These are phyloP conservation scores for Hippocampus abdominalis DNA, from an alignment of 2,113 vertebrate species.

Conservation along the genomic window DNA sequence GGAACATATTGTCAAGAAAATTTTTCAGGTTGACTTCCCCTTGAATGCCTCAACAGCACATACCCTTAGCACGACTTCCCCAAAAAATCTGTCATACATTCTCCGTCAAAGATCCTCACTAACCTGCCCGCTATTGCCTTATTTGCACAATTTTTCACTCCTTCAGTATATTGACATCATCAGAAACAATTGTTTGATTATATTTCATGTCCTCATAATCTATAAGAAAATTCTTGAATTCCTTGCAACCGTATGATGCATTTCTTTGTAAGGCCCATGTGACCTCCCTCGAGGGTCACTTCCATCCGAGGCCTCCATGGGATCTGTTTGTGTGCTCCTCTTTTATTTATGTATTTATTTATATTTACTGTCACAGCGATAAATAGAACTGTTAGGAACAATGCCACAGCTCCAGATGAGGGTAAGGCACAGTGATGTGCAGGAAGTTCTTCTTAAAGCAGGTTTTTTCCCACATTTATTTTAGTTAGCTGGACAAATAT, in stretches of 20 bases:
- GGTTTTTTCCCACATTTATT: neutral
- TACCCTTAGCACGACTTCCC: no score
- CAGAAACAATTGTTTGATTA: neutral
- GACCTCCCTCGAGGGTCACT: neutral
- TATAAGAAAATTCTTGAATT: neutral
- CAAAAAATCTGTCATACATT: no score
- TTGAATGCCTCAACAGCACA: no score
- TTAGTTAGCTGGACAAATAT: neutral
- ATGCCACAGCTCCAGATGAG: conserved; percentile 17
- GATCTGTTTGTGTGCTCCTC: conserved; percentile 8
- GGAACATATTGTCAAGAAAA: no score
- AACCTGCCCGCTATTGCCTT: neutral
- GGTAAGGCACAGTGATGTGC: neutral
- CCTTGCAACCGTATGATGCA: neutral
- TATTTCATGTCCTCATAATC: neutral
- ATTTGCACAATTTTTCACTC: neutral
- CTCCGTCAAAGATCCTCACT: neutral
- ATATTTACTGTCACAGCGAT: conserved; percentile 7
- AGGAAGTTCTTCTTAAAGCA: neutral
- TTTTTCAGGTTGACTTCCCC: no score
- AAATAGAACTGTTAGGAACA: conserved; percentile 27
- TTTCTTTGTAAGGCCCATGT: neutral
- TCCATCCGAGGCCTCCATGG: conserved; percentile 3
- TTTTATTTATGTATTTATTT: conserved; percentile 25
- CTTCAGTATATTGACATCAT: neutral